These are phyloP conservation scores for Polyommatus icarus DNA, from an alignment of 2,888 invertebrate species.

Conservation along the genomic window DNA sequence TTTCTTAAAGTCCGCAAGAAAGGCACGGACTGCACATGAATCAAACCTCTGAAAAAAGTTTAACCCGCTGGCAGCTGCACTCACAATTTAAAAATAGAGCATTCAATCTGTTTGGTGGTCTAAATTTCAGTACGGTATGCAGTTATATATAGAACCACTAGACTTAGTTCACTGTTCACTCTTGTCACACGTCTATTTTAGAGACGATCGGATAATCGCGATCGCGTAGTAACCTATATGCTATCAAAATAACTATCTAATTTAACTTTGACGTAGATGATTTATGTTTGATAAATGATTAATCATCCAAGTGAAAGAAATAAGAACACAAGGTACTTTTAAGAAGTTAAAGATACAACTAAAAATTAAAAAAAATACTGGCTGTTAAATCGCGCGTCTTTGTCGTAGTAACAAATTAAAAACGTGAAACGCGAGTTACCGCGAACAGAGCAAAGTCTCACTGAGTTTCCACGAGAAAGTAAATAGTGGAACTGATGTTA, in stretches of 20 bases:
- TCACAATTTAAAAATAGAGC: constrained; percentile 63
- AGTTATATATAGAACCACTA: constrained; percentile 70
- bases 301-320: not conserved
- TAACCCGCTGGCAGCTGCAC: constrained; percentile 72
- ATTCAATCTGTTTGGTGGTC: constrained; percentile 73
- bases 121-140: constrained; percentile 74
- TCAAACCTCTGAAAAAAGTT: constrained; percentile 33
- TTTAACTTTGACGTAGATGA: not conserved
- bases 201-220: constrained; percentile 48
- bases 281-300: not conserved
- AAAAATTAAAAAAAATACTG: not conserved
- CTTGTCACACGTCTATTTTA: constrained; percentile 72
- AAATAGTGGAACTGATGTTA: constrained; percentile 16
- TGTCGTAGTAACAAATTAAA: not conserved
- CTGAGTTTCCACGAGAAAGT: constrained; percentile 26
- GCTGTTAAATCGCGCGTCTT: not conserved
- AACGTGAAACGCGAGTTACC: constrained; percentile 28
- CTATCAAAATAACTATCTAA: constrained; percentile 4
- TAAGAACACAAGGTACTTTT: not conserved
- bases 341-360: not conserved
- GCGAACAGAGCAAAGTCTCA: constrained; percentile 24
- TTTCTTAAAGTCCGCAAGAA: constrained; percentile 1
- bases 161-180: constrained; percentile 76
- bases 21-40: constrained; percentile 22
- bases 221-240: constrained; percentile 28